Conservation (phyloP, 2,113 vertebrate genomes). For the Mystacornis crossleyi region DNA sequence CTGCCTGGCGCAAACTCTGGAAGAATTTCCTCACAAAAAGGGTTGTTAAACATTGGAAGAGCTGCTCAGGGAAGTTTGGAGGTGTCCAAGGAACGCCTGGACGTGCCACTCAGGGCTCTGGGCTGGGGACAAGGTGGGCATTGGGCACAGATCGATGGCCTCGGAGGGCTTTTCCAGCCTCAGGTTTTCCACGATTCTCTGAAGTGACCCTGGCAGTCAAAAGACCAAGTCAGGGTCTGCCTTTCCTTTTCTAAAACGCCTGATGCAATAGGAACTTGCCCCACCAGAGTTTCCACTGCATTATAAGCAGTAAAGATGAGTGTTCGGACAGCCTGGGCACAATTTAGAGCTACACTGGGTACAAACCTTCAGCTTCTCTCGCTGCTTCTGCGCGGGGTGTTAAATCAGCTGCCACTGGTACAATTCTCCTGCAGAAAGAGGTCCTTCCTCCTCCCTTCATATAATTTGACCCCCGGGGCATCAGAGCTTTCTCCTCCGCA, state of each 20-base stretch:
- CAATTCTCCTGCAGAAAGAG: not conserved
- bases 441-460: not conserved
- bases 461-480: constrained; percentile 18
- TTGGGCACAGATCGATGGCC: fast-evolving
- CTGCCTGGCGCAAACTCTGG: not conserved
- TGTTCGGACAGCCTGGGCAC: not conserved
- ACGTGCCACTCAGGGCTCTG: not conserved
- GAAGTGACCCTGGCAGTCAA: not conserved
- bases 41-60: not conserved
- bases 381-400: not conserved
- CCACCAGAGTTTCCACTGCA: not conserved
- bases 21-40: not conserved
- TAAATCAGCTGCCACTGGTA: not conserved
- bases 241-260: not conserved
- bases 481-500: constrained; percentile 28
- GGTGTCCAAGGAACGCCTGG: not conserved
- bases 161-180: not conserved
- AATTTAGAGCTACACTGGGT: not conserved
- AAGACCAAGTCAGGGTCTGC: not conserved
- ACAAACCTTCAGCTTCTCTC: not conserved
- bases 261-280: not conserved
- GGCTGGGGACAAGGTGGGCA: not conserved
- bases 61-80: not conserved
- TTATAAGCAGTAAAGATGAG: not conserved
- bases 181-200: not conserved